Evolutionary conservation across 2,797 vertebrate genomes (phyloP).

Genomic region (Tinamus major): DNA sequence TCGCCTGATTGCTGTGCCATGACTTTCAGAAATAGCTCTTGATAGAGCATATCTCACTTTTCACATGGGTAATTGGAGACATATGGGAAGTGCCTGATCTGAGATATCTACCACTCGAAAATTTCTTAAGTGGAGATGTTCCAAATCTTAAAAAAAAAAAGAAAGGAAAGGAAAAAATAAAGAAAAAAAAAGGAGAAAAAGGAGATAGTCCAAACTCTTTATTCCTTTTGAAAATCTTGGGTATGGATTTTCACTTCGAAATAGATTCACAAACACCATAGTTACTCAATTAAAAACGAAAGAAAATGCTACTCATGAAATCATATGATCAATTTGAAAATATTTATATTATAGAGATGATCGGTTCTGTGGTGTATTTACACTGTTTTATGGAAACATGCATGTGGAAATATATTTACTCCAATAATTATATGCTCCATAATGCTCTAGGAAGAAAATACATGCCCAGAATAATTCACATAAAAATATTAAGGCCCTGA

Average conservation of each 20-base stretch:
- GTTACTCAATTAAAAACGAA: not conserved
- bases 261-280: not conserved
- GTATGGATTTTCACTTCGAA: not conserved
- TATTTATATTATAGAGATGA: not conserved
- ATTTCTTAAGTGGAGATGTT: not conserved
- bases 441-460: not conserved
- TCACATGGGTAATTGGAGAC: not conserved
- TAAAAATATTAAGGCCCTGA: slow-evolving; percentile 60
- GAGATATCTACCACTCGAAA: not conserved
- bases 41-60: not conserved
- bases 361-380: slow-evolving; percentile 22
- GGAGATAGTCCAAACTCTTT: not conserved
- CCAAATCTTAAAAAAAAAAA: not conserved
- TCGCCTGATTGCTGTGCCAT: not conserved
- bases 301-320: not conserved
- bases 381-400: slow-evolving; percentile 4
- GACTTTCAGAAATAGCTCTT: not conserved
- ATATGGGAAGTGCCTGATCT: not conserved
- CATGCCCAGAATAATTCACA: slow-evolving; percentile 34
- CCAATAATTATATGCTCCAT: slow-evolving; percentile 14
- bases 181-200: not conserved
- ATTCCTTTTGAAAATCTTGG: not conserved
- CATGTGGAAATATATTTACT: slow-evolving; percentile 27
- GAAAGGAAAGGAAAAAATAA: rapidly evolving
- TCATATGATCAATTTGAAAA: not conserved